Evolutionary conservation across 1,140 invertebrate genomes (phyloP), one percentile per base, ranked within the genome.

Genomic region (Drosophila carrolli): DNA sequence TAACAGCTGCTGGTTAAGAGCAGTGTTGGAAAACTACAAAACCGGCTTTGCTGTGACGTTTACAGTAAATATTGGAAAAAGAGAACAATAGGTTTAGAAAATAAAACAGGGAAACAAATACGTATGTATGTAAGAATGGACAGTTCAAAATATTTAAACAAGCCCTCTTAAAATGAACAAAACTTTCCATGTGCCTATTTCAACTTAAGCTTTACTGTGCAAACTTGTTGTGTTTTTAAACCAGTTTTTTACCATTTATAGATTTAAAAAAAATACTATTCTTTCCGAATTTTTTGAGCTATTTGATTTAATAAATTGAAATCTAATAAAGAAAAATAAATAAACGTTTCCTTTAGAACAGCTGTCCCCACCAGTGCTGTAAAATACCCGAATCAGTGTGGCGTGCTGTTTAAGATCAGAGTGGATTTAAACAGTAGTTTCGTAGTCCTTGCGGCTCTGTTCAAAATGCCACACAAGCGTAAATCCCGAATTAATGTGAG

Each of bases 381-480:
- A 37, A 51, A 70, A 57, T 7, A 4, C 1, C 0, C n/a, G 6
- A 29, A 1, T 16, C 60, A 65, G 46, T 66, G 38, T 53, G 11
- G 38, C 46, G 44, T 65, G 60, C 60, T 35, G 29, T 29, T 44
- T 14, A 9, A n/a, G 8, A 35, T 35, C 40, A 44, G 38, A 14
- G 60, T 19, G 11, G 29, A 5, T 16, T 32, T n/a, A 1, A 10
- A 65, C 27, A 32, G 16, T 40, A 41, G 0, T 50, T 35, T 10
- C 14, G 3, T 9, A 13, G 23, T 35, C 23, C 16, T 60, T 59
- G 8, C 32, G 62, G 23, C 11, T 27, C 5, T 23, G 16, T 57
- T 57, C 2, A 71, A 71, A 72, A 72, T 86, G 82, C 66, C 83
- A n/a, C 51, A 68, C 40, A 82, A 75, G 14, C 75, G 75, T 9